Percentiles rank a stretch among this genome's conserved stretches.
Evolutionary conservation across 2,113 vertebrate species (phyloP).

Genomic region (Percopsis transmontana): DNA sequence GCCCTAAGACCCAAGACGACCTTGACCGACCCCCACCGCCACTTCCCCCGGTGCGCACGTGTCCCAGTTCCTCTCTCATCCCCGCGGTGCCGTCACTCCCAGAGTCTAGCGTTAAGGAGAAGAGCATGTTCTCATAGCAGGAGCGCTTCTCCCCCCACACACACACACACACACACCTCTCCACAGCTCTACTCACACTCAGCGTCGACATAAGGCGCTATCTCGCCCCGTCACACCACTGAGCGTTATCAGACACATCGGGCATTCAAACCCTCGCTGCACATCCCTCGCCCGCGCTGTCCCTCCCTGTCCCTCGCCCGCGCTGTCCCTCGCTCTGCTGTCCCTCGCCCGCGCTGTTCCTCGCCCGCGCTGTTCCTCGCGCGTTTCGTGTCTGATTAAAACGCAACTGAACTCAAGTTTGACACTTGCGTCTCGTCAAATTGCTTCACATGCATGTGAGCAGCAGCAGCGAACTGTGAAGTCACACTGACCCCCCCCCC

Average conservation of each 20-base stretch:
- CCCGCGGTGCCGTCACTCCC: not conserved
- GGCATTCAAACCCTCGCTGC: not conserved
- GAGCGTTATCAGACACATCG: constrained; percentile 16
- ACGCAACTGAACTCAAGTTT: not conserved
- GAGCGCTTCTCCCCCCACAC: not conserved
- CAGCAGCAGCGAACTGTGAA: not conserved
- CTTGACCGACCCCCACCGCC: constrained; percentile 6
- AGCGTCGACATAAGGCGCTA: not conserved
- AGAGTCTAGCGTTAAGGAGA: too few relatives aligned
- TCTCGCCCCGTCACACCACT: constrained; percentile 2
- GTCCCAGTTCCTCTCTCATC: constrained; percentile 28
- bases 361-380: too few relatives aligned
- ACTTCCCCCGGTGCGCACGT: not conserved
- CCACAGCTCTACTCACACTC: constrained; percentile 5
- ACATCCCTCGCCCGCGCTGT: too few relatives aligned
- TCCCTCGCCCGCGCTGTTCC: too few relatives aligned
- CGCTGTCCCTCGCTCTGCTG: too few relatives aligned
- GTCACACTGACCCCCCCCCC: not conserved
- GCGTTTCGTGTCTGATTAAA: not conserved
- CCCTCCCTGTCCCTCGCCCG: too few relatives aligned
- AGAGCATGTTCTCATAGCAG: not conserved
- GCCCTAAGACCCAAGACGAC: constrained; percentile 31
- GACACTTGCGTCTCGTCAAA: constrained; percentile 9
- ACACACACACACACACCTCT: not conserved
- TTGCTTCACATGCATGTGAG: constrained; percentile 9